Evolutionary conservation across 92 coral and sea anemone species (phyloP), one percentile per base, ranked within the genome.

Genomic region (Isaurus tuberculatus): DNA sequence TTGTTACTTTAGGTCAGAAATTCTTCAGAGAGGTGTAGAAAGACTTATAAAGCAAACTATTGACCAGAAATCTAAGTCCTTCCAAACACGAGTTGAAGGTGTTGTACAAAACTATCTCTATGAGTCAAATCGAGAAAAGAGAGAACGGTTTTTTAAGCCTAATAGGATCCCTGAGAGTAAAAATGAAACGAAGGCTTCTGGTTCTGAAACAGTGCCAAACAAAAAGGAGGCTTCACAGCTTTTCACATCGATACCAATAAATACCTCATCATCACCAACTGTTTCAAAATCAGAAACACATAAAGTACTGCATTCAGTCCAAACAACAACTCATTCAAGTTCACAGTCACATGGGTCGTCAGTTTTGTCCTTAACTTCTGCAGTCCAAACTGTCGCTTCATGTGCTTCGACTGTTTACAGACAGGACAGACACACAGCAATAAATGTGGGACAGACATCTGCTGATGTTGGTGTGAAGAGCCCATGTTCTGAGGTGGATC

Each of bases 61-160:
- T 29, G 94, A 90, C 37, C 91, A 89, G 67, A 96, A 90, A 73
- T 83, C 94, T 23, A 86, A 86, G 82, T 86, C 93, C 25, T 96
- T 96, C 77, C 98, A 94, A 69, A 90, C 88, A 22, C 90, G 98
- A 46, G 84, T 96, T 28, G 99, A 94, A 74, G 94, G 96, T 61
- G 94, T 96, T 32, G 99, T 96, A 16, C 98, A 96, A 70, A 91
- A 92, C 87, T 92, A 92, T 72, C 88, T 96, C 8, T 94, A 88
- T 73, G 89, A 81, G 58, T 90, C 92, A 15, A 85, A 90, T 14
- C 90, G 94, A 23, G 83, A 79, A 48, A 84, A 85, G 63, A 48
- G 75, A 43, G 86, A 89, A 37, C 82, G 82, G 7, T 77, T 55
- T 53, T 13, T 51, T 5, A 77, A 55, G 51, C 68, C 82, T 27